A percentile compares a stretch with the other conserved stretches of the same genome.
Evolutionary conservation across 2,797 vertebrate genomes (phyloP).

Genomic region (Synanceia verrucosa): DNA sequence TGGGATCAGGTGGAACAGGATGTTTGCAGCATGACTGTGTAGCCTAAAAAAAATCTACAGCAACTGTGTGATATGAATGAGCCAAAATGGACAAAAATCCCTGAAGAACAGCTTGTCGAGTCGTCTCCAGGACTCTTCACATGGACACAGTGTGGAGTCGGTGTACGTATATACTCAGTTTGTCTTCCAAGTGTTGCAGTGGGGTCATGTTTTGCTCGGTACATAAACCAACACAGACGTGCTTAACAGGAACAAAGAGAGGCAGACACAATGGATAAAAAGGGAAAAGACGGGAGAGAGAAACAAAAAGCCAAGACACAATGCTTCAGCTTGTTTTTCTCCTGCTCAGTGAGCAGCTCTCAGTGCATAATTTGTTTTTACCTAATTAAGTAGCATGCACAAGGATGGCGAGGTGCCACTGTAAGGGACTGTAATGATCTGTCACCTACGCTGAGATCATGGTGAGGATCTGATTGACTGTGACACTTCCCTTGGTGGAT

Average conservation of each 20-base stretch:
- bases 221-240: constrained; percentile 26
- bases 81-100: constrained; percentile 47
- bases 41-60: constrained; percentile 24
- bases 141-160: neutral
- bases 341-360: constrained; percentile 30
- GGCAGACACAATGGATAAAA: constrained; percentile 20
- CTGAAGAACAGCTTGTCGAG: constrained; percentile 19
- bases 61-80: constrained; percentile 29
- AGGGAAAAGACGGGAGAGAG: neutral
- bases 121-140: constrained; percentile 10
- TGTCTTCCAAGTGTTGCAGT: neutral
- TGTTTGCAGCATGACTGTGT: constrained; percentile 32
- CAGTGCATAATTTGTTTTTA: constrained; percentile 50
- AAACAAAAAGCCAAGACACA: constrained; percentile 32
- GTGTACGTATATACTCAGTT: neutral
- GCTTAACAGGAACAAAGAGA: constrained; percentile 45
- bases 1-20: constrained; percentile 50
- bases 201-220: constrained; percentile 14
- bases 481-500: constrained; percentile 63
- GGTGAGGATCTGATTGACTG: constrained; percentile 61
- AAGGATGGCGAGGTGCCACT: constrained; percentile 49
- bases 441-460: constrained; percentile 60
- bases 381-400: constrained; percentile 56
- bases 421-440: constrained; percentile 67
- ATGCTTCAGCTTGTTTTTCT: constrained; percentile 39